Base-by-base conservation (phyloP, 2,797 vertebrate species). In the Eulemur coronatus region DNA sequence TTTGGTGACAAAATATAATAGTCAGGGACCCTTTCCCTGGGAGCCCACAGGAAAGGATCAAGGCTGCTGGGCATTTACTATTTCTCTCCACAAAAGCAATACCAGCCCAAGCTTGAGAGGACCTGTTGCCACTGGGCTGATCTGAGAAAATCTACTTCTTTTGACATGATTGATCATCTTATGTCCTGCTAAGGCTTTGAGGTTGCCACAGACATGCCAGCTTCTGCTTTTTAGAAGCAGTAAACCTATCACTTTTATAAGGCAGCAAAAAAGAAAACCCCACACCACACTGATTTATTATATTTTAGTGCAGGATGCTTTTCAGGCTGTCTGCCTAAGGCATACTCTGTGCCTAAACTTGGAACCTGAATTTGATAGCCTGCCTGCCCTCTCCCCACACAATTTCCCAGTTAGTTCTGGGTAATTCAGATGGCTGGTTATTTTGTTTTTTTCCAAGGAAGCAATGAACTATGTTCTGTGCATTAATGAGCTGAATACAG, bases 211-310 rank as follows among this genome's bases (percentile, higher is more conserved):
- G 46, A 52, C 22, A 41, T 28, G 57, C 7, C 43, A 55, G 33
- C 55, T 84, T 91, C 55, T 87, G 26, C 80, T 30, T 0, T 61
- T 61, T 89, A 89, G 84, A 96, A 46, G 18, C 10, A 52, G 48
- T 91, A 91, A 95, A 33, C 43, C 33, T 30, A 75, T 87, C 89
- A 59, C 13, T 80, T 88, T 87, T 63, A 80, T 12, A 76, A 89
- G 80, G 59, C 48, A 87, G 84, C 50, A 75, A 59, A 84, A 35
- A 70, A 55, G 35, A 57, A 22, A 65, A 10, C 0, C 11, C 17
- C 28, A 15, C 8, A 70, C 9, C 4, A 57, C 11, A 18, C 28
- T 1, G 24, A 81, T 61, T 84, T 95, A 89, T 78, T 81, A 41
- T 43, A 79, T 80, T 90, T 76, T 59, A 72, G 18, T 75, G 30